A percentile compares a stretch with the other conserved stretches of the same genome.
Conservation (phyloP, 2,888 invertebrate genomes). For the Clunio marinus region DNA sequence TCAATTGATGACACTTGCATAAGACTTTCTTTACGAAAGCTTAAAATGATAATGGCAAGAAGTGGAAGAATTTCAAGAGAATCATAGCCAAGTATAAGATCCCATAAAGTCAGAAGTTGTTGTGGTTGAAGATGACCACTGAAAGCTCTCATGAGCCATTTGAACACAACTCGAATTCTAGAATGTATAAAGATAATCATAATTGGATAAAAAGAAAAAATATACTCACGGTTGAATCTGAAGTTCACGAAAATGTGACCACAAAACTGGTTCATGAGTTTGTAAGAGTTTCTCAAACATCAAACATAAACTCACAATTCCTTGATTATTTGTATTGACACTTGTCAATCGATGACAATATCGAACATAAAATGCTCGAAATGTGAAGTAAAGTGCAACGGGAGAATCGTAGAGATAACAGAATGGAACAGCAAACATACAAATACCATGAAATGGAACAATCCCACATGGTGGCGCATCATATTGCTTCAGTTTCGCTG, state of each 20-base stretch:
- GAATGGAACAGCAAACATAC: slow-evolving; percentile 95
- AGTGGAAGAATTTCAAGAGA: slow-evolving; percentile 83
- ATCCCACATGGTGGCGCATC: slow-evolving; percentile 82
- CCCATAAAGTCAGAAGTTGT: slow-evolving; percentile 89
- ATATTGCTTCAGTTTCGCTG: slow-evolving; percentile 49
- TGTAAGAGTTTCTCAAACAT: slow-evolving; percentile 86
- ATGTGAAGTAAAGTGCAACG: slow-evolving; percentile 79
- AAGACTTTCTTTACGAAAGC: slow-evolving; percentile 80
- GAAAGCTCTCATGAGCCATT: slow-evolving; percentile 95
- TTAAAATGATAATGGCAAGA: slow-evolving; percentile 78
- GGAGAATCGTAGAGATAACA: slow-evolving; percentile 91
- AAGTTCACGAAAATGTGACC: slow-evolving; percentile 84
- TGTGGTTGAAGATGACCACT: slow-evolving; percentile 91
- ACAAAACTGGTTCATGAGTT: slow-evolving; percentile 83
- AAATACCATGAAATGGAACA: slow-evolving; percentile 94
- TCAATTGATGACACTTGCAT: slow-evolving; percentile 69
- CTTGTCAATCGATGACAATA: slow-evolving; percentile 91
- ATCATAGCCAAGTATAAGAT: slow-evolving; percentile 86
- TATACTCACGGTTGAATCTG: slow-evolving; percentile 89
- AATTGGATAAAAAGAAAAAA: slow-evolving; percentile 14
- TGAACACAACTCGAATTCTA: slow-evolving; percentile 86
- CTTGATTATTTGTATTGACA: slow-evolving; percentile 89
- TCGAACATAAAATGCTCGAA: slow-evolving; percentile 83
- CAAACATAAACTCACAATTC: slow-evolving; percentile 83
- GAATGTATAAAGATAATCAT: slow-evolving; percentile 41